Base-by-base conservation (phyloP, 1,140 invertebrate species). In the Pomacea maculata region DNA sequence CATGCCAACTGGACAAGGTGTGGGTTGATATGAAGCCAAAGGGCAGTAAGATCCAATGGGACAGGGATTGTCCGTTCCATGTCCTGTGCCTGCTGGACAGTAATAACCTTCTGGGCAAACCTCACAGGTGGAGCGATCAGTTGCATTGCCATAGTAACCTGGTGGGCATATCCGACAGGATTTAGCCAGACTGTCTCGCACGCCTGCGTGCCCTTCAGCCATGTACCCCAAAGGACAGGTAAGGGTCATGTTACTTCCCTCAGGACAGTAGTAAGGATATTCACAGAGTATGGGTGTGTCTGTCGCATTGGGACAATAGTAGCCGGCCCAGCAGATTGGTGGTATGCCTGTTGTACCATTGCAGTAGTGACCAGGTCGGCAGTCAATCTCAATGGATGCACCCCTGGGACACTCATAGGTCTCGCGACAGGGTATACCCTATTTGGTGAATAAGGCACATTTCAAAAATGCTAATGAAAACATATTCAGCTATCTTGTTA, bases 31-130 rank as follows among this genome's bases (percentile, higher is more conserved):
- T 1, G 88, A 86, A 21, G 86, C 86, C 29, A 81, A 25, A 25
- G 90, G 90, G 75, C 90, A 91, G 80, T 89, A 91, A 19, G 85
- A 88, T 7, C 90, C 89, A 52, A 84, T 82, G 17, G 86, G 85
- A 77, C 90, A 91, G 19, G 87, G 85, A 63, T 88, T 85, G 14
- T 82, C 74, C 19, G 86, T 85, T 52, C 86, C 87, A 83, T 89
- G 83, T 12, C 85, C 85, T 9, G 89, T 89, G 17, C 88, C 88
- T n/a, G 64, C 85, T 14, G 89, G 89, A 78, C 90, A 91, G 82
- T 88, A 90, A 80, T 87, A 91, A 9, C 90, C 90, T 25, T 85
- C 85, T 9, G 89, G 90, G 78, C 90, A 91, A 5, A 86, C 79
- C 57, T 85, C 79, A 78, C 90, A 91, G 15, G 74, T 25, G 14